phyloP scores from a whole-genome alignment of 2,888 invertebrate genomes.

The Plutella xylostella region DNA sequence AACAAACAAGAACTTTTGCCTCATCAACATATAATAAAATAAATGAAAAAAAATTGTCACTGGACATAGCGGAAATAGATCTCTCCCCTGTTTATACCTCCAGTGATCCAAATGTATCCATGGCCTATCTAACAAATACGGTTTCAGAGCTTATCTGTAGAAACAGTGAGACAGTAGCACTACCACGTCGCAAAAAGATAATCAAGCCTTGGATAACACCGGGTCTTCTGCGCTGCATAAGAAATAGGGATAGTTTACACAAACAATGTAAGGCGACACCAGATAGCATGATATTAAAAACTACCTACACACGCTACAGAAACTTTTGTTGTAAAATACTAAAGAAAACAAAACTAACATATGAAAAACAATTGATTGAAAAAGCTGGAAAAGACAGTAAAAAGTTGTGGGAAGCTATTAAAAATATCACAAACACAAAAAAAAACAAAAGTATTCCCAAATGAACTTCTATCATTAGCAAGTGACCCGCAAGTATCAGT shows the following conservation, averaged over 20 bases:
- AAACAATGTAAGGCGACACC: neutral
- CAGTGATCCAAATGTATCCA: slow-evolving; percentile 4
- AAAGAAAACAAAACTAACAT: neutral
- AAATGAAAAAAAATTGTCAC: neutral
- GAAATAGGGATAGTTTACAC: neutral
- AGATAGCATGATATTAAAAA: neutral
- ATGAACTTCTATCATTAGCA: neutral
- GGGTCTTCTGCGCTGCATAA: slow-evolving; percentile 20
- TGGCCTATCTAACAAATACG: slow-evolving; percentile 2
- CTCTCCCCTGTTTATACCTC: slow-evolving; percentile 1
- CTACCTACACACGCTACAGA: neutral
- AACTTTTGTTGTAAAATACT: neutral
- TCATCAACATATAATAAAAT: neutral
- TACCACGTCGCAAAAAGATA: slow-evolving; percentile 5
- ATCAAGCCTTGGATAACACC: neutral
- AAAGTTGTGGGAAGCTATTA: too few species aligned
- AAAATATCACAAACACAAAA: neutral
- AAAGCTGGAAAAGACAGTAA: neutral
- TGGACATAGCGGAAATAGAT: neutral
- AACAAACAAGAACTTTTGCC: neutral
- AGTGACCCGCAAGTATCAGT: neutral
- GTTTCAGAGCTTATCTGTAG: neutral
- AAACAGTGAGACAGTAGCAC: neutral
- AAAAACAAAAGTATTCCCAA: neutral
- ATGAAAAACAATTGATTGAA: neutral